These are phyloP conservation scores for Neomorphus geoffroyi DNA, from an alignment of 2,797 vertebrate species.

Conservation along the genomic window DNA sequence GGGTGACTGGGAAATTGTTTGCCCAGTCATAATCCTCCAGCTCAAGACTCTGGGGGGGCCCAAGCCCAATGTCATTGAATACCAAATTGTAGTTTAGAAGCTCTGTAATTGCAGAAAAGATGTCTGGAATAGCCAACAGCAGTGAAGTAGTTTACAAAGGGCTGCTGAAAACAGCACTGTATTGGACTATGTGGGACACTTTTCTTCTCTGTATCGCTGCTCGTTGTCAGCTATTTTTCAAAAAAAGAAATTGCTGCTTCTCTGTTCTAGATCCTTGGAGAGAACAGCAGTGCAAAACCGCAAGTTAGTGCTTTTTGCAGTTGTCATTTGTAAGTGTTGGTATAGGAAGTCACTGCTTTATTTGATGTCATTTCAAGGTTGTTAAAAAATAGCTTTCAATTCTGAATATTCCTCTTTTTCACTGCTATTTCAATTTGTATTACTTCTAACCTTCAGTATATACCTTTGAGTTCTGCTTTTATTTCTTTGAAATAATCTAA, in stretches of 20 bases:
- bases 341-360: background rate
- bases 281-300: background rate
- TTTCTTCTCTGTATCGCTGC: background rate
- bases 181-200: background rate
- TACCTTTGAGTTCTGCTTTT: background rate
- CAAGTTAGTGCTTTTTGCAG: background rate
- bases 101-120: background rate
- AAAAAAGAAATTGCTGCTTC: background rate
- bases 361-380: constrained; percentile 49
- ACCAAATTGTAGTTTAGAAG: too few species aligned
- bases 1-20: too few species aligned
- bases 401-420: constrained; percentile 22
- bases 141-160: background rate
- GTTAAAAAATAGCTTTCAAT: constrained; percentile 15
- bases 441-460: constrained; percentile 13
- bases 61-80: too few species aligned
- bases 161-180: background rate
- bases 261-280: constrained; percentile 38
- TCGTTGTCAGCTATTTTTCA: background rate
- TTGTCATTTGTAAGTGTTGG: background rate
- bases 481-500: constrained; percentile 16
- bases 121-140: background rate
- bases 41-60: too few species aligned
- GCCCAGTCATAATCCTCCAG: too few species aligned
- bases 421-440: background rate